Base-by-base conservation (phyloP, 2,888 invertebrate genomes). In the Tanypteryx hageni region DNA sequence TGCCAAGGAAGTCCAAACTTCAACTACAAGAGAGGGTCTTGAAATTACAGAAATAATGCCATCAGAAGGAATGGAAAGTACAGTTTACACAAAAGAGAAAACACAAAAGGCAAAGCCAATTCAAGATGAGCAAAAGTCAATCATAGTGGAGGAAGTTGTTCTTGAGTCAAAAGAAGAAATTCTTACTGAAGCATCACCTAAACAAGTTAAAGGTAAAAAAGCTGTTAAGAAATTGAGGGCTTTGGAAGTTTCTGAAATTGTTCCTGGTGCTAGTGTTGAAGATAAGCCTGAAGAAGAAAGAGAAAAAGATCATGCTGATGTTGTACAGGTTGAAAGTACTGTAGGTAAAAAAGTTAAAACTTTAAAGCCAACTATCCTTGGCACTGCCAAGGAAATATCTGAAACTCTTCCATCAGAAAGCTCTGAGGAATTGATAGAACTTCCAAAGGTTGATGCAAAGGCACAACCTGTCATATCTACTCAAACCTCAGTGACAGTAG, bases 111-210 rank as follows among this genome's bases (percentile, higher is more conserved):
- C 89, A 61, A 18, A 89, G n/a, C 44, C 89, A 31, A 3, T 44
- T 8, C 64, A 64, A 10, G 89, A 89, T 64, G 89, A 89, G 44
- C 64, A 89, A n/a, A 89, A 64, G 44, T 89, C 89, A 44, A 18
- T 89, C 1, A 89, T 68, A 44, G 89, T 89, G 18, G 89, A 89
- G 44, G 89, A 89, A 64, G 56, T 89, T 3, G 59, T 89, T 31
- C 44, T 64, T 61, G 89, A 89, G n/a, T 44, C 64, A 16, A 89
- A 44, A 56, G 89, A 89, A n/a, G 61, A 89, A 31, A 89, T 44
- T 16, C 56, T 89, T 16, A 64, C n/a, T 89, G 89, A 89, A 7
- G 68, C 64, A n/a, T 44, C 5, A 58, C 89, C 89, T 2, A 14
- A 0, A 10, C 18, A 61, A 11, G 44, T 64, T 0, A 44, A n/a